Base-by-base conservation (phyloP, 2,888 invertebrate species). In the Agrotis exclamationis region DNA sequence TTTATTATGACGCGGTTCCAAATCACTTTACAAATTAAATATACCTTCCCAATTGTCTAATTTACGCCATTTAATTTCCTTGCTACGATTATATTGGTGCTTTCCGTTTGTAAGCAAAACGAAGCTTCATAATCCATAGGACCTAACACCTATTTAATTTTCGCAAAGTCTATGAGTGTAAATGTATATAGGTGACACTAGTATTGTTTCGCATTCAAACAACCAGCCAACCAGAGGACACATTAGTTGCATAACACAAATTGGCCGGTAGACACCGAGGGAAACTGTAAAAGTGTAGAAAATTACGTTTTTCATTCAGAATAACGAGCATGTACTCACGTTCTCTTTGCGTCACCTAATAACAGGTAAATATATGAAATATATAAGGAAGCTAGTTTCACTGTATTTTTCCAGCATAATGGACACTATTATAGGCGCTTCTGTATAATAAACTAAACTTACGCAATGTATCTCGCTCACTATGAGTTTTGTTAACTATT, bases 401-500 rank as follows among this genome's bases (percentile, higher is more conserved):
- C 60, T 70, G 85, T 79, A 77, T 76, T 85, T 85, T 84, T 85
- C 84, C 82, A 76, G 71, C 22, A 58, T 73, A 80, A 72, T 76
- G 33, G 57, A 70, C 22, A 59, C 69, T 69, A 80, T 78, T 76
- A 78, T 65, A 74, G 66, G 66, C 74, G 67, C 58, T 75, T 60
- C 62, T 70, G 64, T 68, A 63, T 80, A 74, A 70, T 69, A 60
- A 82, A 70, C 28, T 62, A 62, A 60, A 57, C 33, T 74, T 70
- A 64, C 67, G 65, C 58, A 76, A 76, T 70, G 28, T 69, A 66
- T 58, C 62, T 76, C 69, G 69, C 50, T 53, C 18, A 63, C 18
- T 51, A 59, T 22, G 47, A 57, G 60, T 56, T 68, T 56, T 24
- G 47, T 60, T 74, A 44, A 51, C 22, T 72, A 59, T 63, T 65